Evolutionary conservation across 2,797 vertebrate genomes (phyloP).

Genomic region (Enteromius viviparus): DNA sequence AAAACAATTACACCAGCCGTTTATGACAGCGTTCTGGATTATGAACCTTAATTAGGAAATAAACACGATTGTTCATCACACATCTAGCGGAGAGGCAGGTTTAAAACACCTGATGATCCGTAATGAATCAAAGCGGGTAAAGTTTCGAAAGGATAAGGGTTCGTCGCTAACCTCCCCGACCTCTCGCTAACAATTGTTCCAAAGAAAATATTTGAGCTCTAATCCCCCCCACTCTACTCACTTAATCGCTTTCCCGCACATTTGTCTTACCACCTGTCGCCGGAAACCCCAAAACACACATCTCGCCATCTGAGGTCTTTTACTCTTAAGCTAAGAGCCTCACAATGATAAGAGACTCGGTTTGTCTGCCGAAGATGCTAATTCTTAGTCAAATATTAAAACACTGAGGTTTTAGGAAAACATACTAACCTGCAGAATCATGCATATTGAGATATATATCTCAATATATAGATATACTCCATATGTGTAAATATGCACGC

Average conservation of each 20-base stretch:
- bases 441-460: not conserved
- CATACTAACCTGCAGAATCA: not conserved
- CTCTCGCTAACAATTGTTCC: constrained; percentile 21
- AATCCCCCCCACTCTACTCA: constrained; percentile 24
- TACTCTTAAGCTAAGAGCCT: not conserved
- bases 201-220: constrained; percentile 44
- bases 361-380: constrained; percentile 20
- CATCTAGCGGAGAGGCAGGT: constrained; percentile 33
- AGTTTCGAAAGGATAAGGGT: not conserved
- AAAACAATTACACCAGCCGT: constrained; percentile 67
- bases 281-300: constrained; percentile 43
- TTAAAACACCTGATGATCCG: constrained; percentile 49
- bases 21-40: constrained; percentile 66
- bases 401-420: constrained; percentile 4
- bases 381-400: constrained; percentile 23
- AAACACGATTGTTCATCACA: constrained; percentile 54
- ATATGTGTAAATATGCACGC: not conserved
- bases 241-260: constrained; percentile 31
- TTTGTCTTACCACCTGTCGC: constrained; percentile 42
- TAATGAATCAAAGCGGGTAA: constrained; percentile 47
- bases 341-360: not conserved
- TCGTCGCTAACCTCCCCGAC: not conserved
- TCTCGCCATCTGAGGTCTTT: constrained; percentile 25
- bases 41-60: constrained; percentile 72
- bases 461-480: not conserved